Base-by-base conservation (phyloP, 2,113 vertebrate species). In the Ailurus styani region DNA sequence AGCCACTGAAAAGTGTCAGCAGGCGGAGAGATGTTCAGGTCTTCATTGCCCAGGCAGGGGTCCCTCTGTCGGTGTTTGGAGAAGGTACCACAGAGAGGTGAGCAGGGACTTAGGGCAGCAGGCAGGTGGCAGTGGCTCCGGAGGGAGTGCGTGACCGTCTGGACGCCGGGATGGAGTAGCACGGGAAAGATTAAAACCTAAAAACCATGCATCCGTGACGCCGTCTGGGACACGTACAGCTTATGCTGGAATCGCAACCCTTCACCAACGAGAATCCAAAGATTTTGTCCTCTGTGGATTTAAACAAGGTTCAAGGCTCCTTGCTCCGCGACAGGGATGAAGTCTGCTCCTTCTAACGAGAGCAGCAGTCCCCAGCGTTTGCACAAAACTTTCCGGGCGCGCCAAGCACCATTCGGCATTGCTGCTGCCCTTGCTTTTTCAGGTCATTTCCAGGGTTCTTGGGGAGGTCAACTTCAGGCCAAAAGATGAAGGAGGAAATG, bases 331-430 rank as follows among this genome's bases (percentile, higher is more conserved):
- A 14, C 25, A 15, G 7, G 57, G 31, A 2, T 2, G 5, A 23
- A 3, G 68, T 55, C 25, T 42, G 45, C 12, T 18, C 0, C 77
- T n/a, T 12, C 0, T 12, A 12, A 42, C 10, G 55, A 3, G 23
- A 40, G 37, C 40, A 34, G 50, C 27, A 62, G 0, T 21, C 23
- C 29, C 72, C 27, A 40, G 7, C 1, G 6, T 78, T n/a, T 8
- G 29, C 45, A 25, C 17, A 25, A 11, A 17, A 6, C 45, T 6
- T 12, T n/a, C 64, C 5, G 6, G 1, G 31, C 2, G 5, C 5
- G 6, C 23, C 50, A 6, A 42, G 25, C 18, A n/a, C 47, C 11
- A 1, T 13, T 31, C 5, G 6, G 72, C 42, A 34, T 31, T 4
- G 66, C 18, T 34, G 54, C 27, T 13, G 27, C 7, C 17, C 21